Evolutionary conservation across 2,113 vertebrate genomes (phyloP).

Genomic region (Perognathus longimembris): DNA sequence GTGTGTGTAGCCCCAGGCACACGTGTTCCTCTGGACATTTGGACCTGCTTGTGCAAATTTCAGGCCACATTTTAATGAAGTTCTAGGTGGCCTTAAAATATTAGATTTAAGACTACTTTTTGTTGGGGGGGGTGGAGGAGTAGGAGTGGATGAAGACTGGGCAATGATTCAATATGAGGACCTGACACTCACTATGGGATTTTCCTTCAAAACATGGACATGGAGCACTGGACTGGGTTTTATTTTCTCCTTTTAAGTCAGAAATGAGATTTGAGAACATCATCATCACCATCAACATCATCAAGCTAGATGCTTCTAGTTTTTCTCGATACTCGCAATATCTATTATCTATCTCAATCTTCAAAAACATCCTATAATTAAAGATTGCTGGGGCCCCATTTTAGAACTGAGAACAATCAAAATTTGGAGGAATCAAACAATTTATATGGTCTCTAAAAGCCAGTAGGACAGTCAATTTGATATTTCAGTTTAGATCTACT

Average conservation of each 20-base stretch:
- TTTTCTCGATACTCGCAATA: neutral
- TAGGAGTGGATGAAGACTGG: neutral
- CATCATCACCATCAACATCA: too few relatives aligned
- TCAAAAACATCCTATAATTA: neutral
- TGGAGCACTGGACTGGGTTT: neutral
- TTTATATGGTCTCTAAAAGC: neutral
- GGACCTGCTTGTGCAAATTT: neutral
- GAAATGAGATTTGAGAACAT: neutral
- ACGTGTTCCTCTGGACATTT: neutral
- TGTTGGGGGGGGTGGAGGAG: too few relatives aligned
- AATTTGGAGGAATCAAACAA: neutral
- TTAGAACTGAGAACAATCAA: neutral
- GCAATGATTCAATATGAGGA: neutral
- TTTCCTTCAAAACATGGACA: neutral
- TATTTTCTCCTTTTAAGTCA: neutral
- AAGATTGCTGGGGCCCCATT: neutral
- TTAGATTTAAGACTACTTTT: neutral
- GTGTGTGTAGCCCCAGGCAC: neutral
- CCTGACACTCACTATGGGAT: neutral
- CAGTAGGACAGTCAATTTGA: neutral
- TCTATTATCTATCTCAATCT: neutral
- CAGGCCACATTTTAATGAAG: neutral
- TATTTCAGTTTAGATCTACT: neutral
- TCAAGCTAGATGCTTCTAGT: neutral
- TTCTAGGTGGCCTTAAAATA: neutral